Conservation (phyloP, 2,797 vertebrate species). For the Lindbergichthys nudifrons region DNA sequence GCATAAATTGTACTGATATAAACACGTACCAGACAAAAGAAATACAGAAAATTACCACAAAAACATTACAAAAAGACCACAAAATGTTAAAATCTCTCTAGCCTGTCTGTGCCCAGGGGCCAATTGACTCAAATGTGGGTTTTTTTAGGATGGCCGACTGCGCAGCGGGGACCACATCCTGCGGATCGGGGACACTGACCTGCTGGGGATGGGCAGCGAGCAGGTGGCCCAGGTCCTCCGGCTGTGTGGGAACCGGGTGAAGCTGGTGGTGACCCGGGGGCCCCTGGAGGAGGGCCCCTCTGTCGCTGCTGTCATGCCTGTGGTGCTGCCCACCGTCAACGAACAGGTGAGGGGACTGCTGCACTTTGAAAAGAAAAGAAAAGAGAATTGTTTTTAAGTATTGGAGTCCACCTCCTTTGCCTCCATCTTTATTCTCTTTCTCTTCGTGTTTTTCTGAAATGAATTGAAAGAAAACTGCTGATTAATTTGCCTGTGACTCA, state of each 20-base stretch:
- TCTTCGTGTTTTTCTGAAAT: conserved; percentile 19
- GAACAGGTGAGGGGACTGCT: conserved; percentile 84
- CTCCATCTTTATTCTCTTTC: conserved; percentile 1
- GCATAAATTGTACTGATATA: too few relatives aligned
- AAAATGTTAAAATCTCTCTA: too few relatives aligned
- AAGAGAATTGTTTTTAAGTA: not conserved
- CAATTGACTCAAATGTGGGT: not conserved
- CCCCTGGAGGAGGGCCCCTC: conserved; percentile 83
- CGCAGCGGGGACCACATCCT: conserved; percentile 97
- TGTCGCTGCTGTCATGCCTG: conserved; percentile 70
- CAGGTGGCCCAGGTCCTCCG: conserved; percentile 97
- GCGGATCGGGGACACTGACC: conserved; percentile 95
- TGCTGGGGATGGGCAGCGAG: conserved; percentile 95
- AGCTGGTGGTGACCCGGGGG: conserved; percentile 92
- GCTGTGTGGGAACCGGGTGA: conserved; percentile 94
- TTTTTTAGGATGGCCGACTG: conserved; percentile 89
- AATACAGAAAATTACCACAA: too few relatives aligned
- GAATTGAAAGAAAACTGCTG: conserved; percentile 32
- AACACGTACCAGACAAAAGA: too few relatives aligned
- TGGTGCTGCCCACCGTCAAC: conserved; percentile 75
- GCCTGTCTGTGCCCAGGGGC: too few relatives aligned
- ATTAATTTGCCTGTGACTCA: conserved; percentile 47
- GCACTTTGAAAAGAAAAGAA: not conserved
- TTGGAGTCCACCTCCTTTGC: conserved; percentile 19
- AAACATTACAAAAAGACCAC: too few relatives aligned